phyloP scores from a whole-genome alignment of 1,140 invertebrate genomes.

The Idris sp. region DNA sequence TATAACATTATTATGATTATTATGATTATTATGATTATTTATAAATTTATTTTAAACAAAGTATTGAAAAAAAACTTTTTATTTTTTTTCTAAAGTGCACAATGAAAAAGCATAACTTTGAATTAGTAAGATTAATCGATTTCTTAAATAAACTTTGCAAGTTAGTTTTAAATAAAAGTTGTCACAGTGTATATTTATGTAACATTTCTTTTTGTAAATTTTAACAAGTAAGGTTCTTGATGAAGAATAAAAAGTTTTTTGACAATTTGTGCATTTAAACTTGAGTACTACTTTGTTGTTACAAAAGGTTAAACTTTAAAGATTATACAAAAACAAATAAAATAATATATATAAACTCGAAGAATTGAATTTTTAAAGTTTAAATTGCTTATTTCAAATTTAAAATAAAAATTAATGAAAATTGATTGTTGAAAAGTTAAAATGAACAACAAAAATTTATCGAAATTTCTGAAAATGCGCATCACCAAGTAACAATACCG shows the following conservation, averaged over 20 bases:
- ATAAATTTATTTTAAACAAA: too few species aligned
- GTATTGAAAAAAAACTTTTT: too few species aligned
- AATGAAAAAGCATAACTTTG: neutral
- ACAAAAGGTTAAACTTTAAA: too few species aligned
- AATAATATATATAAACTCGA: neutral
- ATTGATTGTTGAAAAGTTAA: neutral
- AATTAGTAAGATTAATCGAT: neutral
- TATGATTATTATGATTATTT: too few species aligned
- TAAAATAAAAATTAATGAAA: neutral
- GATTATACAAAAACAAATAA: too few species aligned
- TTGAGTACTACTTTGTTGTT: slow-evolving; percentile 6
- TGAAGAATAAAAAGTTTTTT: slow-evolving; percentile 3
- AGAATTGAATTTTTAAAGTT: neutral
- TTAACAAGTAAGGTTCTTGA: neutral
- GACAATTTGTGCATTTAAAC: neutral
- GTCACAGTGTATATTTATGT: neutral
- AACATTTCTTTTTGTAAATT: neutral
- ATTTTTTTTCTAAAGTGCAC: too few species aligned
- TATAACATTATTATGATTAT: too few species aligned
- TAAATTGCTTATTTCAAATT: neutral
- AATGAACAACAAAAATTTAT: neutral
- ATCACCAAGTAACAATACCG: too few species aligned
- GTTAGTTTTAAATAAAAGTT: slow-evolving; percentile 1
- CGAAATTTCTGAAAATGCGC: too few species aligned
- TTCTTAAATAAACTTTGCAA: neutral